Evolutionary conservation across 2,113 vertebrate genomes (phyloP).

Genomic region (Eurypyga helias): DNA sequence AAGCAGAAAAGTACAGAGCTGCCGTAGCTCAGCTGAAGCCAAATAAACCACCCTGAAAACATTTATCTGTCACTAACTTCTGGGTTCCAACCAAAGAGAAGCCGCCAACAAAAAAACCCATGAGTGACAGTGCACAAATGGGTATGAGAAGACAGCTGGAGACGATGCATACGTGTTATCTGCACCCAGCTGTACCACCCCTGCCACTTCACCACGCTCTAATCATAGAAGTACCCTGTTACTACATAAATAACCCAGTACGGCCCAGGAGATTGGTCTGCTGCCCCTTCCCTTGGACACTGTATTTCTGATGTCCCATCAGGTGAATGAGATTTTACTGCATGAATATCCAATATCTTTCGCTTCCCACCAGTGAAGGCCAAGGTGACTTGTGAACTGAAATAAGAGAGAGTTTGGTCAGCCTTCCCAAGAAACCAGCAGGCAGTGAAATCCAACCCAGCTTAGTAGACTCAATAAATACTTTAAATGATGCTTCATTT

Average conservation of each 20-base stretch:
- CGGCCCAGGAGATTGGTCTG: fast-evolving
- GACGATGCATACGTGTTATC: fast-evolving
- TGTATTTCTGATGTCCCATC: not conserved
- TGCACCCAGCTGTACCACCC: not conserved
- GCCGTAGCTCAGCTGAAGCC: not conserved
- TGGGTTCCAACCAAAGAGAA: not conserved
- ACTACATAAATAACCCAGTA: not conserved
- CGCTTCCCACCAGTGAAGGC: not conserved
- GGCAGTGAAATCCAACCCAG: not conserved
- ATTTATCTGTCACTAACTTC: not conserved
- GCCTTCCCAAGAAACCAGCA: not conserved
- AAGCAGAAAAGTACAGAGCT: not conserved
- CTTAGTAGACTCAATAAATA: not conserved
- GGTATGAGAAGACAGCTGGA: not conserved
- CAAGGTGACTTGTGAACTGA: not conserved
- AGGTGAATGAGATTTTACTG: not conserved
- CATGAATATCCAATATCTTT: not conserved
- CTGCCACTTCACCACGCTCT: fast-evolving
- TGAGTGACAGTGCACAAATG: not conserved
- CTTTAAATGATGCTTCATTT: not conserved
- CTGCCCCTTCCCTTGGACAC: not conserved
- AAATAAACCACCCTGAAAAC: not conserved
- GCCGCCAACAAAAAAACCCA: not conserved
- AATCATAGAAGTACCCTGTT: not conserved
- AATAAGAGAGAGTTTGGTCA: not conserved